phyloP scores from a whole-genome alignment of 2,113 vertebrate genomes.

The Mormyrus iriodes region DNA sequence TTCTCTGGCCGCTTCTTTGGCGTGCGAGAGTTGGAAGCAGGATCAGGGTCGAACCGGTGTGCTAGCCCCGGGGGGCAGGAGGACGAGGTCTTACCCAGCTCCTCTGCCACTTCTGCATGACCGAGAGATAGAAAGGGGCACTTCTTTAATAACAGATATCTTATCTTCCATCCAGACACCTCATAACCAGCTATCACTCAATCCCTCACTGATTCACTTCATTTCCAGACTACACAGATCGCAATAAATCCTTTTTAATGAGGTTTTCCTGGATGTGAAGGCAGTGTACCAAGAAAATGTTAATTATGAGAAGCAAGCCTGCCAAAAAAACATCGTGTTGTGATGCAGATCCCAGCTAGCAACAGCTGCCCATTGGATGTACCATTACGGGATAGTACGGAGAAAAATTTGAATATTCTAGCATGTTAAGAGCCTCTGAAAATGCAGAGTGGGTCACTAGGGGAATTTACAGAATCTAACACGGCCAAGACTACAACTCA shows the following conservation, averaged over 20 bases:
- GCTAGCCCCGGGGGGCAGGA: conserved; percentile 71
- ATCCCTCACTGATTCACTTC: neutral
- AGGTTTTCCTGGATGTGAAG: neutral
- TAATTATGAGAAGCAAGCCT: neutral
- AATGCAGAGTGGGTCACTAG: neutral
- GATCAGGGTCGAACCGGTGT: conserved; percentile 66
- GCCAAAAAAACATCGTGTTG: neutral
- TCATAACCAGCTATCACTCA: neutral
- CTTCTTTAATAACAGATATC: neutral
- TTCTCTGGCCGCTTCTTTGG: conserved; percentile 89
- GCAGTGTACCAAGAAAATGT: neutral
- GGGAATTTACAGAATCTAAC: neutral
- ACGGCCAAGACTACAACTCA: neutral
- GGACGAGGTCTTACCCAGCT: conserved; percentile 71
- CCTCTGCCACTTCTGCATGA: conserved; percentile 13
- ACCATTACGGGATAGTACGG: neutral
- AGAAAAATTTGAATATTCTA: neutral
- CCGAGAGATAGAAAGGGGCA: neutral
- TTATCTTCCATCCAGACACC: neutral
- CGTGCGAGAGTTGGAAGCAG: conserved; percentile 84
- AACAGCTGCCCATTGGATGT: neutral
- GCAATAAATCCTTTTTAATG: neutral
- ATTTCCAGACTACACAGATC: neutral
- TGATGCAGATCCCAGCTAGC: neutral
- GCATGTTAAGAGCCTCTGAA: neutral